phyloP scores from a whole-genome alignment of 1,140 invertebrate species.

The Amyelois transitella region DNA sequence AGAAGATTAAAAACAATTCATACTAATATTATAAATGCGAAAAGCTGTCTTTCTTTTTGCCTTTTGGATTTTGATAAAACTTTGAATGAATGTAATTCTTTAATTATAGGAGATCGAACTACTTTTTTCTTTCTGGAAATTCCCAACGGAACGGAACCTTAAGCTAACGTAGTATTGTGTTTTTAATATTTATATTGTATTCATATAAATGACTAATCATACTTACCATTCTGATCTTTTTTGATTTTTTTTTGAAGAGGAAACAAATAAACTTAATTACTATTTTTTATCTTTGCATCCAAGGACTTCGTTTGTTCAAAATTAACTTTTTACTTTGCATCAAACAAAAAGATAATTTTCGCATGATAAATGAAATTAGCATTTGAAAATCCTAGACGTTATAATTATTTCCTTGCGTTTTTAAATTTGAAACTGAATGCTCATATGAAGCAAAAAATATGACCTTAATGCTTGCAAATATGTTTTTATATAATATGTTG shows the following conservation, averaged over 20 bases:
- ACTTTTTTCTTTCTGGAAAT: too few species aligned
- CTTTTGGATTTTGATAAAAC: too few species aligned
- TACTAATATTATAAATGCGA: too few species aligned
- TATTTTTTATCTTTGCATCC: too few species aligned
- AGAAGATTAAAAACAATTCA: too few species aligned
- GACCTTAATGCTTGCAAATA: neutral
- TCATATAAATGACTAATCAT: neutral
- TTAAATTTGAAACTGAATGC: neutral
- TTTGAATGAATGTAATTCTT: too few species aligned
- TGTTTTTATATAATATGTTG: too few species aligned
- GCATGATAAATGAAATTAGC: neutral
- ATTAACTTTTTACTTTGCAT: slow-evolving; percentile 6
- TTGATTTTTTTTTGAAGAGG: too few species aligned
- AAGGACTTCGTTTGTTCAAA: slow-evolving; percentile 22
- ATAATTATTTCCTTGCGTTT: slow-evolving; percentile 1
- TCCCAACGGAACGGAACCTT: too few species aligned
- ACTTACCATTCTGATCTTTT: neutral
- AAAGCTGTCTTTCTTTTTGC: too few species aligned
- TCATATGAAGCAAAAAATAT: neutral
- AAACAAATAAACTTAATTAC: neutral
- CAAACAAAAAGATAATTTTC: slow-evolving; percentile 7
- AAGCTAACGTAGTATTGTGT: too few species aligned
- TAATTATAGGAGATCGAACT: too few species aligned
- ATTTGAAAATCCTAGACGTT: neutral
- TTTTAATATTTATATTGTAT: neutral